Evolutionary conservation across 2,888 invertebrate species (phyloP), one percentile per base, ranked within the genome.

Genomic region (Leptopterna dolabrata): DNA sequence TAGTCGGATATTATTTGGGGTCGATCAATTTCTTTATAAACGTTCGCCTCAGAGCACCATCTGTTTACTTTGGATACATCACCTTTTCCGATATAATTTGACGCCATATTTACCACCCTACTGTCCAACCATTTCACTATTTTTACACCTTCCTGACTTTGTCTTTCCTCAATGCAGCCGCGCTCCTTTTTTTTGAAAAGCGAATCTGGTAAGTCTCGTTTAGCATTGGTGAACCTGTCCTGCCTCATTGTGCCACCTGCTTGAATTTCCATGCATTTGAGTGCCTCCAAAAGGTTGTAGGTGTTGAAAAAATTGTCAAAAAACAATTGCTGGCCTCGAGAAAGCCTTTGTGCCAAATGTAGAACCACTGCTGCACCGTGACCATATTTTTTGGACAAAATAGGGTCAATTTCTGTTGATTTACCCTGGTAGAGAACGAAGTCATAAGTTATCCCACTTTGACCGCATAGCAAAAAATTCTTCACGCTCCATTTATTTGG

Each of bases 391-490:
- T 36, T 36, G 29, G n/a, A 36, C 30, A 76, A 29, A 19, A 27
- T 36, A 27, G 19, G 76, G 9, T 82, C 29, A 11, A 89, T 27
- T 76, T 88, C 84, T 14, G 90, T 90, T 27, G 88, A 86, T 1
- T 24, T 36, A 14, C 90, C 90, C 83, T 90, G 89, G 83, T 90
- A 90, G n/a, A 90, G 76, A 6, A 89, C 43, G 70, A 90, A 90
- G 83, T 90, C 89, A 88, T 89, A 90, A 0, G 87, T 24, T 30
- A 89, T 45, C n/a, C 90, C 90, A 78, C 87, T 88, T 86, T 86
- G 70, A 3, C 89, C 90, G 87, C 89, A 90, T 6, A 90, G 70
- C 14, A 89, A 36, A 89, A 89, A 90, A 9, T 89, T 83, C 88
- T 90, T 90, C 6, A 90, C 45, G 13, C 89, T 90, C 89, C 88